phyloP scores from a whole-genome alignment of 2,888 invertebrate species.

The Oscheius sp. region DNA sequence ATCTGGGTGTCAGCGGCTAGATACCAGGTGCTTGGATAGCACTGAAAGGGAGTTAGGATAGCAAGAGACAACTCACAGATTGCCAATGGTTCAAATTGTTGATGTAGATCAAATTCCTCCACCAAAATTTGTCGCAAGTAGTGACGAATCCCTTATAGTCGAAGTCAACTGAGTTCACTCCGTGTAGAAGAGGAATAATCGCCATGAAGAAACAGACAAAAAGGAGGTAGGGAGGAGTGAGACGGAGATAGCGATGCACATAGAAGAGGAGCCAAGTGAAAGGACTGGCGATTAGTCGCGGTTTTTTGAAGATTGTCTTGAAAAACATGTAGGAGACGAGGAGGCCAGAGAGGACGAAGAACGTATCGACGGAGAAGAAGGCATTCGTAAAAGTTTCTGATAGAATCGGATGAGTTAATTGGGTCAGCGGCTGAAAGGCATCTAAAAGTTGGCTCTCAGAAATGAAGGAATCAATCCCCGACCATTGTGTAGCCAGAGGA shows the following conservation, averaged over 20 bases:
- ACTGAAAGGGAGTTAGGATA: background rate
- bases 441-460: background rate
- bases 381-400: background rate
- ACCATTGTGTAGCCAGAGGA: background rate
- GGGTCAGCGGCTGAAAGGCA: background rate
- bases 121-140: background rate
- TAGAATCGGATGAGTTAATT: background rate
- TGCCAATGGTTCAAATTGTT: background rate
- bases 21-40: background rate
- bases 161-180: background rate
- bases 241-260: slow-evolving; percentile 47
- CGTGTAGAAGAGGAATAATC: background rate
- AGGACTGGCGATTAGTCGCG: slow-evolving; percentile 26
- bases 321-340: slow-evolving; percentile 48
- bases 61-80: background rate
- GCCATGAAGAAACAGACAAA: slow-evolving; percentile 7
- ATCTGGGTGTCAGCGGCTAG: background rate
- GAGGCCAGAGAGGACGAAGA: slow-evolving; percentile 1
- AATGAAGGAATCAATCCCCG: background rate
- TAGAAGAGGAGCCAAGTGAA: slow-evolving; percentile 57
- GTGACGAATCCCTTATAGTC: no score
- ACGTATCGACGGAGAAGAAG: slow-evolving; percentile 2
- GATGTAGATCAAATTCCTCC: slow-evolving; percentile 3
- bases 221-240: slow-evolving; percentile 7
- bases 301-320: slow-evolving; percentile 35